Conservation (phyloP, 2,888 invertebrate species). For the Homarus gammarus region DNA sequence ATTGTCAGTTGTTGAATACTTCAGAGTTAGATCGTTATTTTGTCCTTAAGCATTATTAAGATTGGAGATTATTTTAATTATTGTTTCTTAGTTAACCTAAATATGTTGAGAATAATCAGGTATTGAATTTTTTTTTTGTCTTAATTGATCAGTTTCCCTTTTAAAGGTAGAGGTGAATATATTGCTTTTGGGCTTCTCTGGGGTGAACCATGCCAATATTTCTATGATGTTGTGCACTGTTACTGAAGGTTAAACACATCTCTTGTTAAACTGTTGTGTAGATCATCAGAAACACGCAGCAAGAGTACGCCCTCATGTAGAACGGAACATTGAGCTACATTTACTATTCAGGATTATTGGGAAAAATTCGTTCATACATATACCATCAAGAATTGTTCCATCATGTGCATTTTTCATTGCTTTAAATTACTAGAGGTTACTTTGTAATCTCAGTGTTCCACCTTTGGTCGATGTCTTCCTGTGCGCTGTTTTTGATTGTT, state of each 20-base stretch:
- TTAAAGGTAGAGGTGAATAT: constrained; percentile 38
- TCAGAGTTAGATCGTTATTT: constrained; percentile 57
- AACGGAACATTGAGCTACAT: constrained; percentile 50
- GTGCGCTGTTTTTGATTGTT: constrained; percentile 62
- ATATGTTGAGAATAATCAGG: constrained; percentile 31
- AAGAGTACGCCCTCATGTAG: constrained; percentile 12
- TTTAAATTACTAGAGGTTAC: background rate
- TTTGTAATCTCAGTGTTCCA: constrained; percentile 37
- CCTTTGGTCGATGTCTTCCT: constrained; percentile 44
- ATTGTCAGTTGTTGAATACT: constrained; percentile 62
- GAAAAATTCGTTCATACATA: background rate
- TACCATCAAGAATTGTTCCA: background rate
- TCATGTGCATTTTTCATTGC: constrained; percentile 17
- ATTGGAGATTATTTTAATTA: constrained; percentile 55
- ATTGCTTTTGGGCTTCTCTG: constrained; percentile 50
- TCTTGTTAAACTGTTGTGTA: constrained; percentile 63
- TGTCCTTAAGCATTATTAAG: constrained; percentile 44
- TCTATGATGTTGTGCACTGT: constrained; percentile 50
- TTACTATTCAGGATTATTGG: background rate
- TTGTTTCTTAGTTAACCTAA: background rate
- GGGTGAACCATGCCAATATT: constrained; percentile 63
- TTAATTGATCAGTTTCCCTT: constrained; percentile 2
- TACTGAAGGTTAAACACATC: constrained; percentile 55
- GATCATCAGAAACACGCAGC: constrained; percentile 61
- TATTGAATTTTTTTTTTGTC: constrained; percentile 13